phyloP scores from a whole-genome alignment of 2,797 vertebrate species.

The Remorina albescens region DNA sequence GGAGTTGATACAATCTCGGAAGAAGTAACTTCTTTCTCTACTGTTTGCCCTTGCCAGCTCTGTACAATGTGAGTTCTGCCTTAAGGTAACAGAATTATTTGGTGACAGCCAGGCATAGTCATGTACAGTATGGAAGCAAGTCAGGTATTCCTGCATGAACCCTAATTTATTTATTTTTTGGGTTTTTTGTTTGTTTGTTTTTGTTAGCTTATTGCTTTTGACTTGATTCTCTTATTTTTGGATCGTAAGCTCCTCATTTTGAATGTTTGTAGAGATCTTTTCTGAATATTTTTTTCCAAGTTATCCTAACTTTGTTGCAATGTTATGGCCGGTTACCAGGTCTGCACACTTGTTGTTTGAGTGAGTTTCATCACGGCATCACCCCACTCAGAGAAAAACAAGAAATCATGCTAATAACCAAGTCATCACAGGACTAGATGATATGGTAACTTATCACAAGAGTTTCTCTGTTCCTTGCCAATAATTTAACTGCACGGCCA shows the following conservation, averaged over 20 bases:
- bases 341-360: too few relatives aligned
- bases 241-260: not conserved
- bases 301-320: not conserved
- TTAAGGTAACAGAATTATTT: not conserved
- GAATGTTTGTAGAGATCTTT: not conserved
- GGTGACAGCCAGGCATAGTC: not conserved
- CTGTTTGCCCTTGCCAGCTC: conserved; percentile 20
- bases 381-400: not conserved
- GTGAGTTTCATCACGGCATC: not conserved
- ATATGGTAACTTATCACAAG: conserved; percentile 36
- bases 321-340: not conserved
- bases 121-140: not conserved
- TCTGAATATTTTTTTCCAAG: not conserved
- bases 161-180: too few relatives aligned
- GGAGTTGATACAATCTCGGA: conserved; percentile 70
- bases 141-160: too few relatives aligned
- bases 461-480: conserved; percentile 27
- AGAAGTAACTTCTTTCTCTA: conserved; percentile 59
- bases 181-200: too few relatives aligned
- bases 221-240: not conserved
- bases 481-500: not conserved
- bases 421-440: not conserved
- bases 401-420: not conserved
- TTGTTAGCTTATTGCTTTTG: too few relatives aligned
- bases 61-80: not conserved